Percentiles rank a stretch among this genome's conserved stretches.
Evolutionary conservation across 1,140 invertebrate species (phyloP).

Genomic region (Platyscapa corneri): DNA sequence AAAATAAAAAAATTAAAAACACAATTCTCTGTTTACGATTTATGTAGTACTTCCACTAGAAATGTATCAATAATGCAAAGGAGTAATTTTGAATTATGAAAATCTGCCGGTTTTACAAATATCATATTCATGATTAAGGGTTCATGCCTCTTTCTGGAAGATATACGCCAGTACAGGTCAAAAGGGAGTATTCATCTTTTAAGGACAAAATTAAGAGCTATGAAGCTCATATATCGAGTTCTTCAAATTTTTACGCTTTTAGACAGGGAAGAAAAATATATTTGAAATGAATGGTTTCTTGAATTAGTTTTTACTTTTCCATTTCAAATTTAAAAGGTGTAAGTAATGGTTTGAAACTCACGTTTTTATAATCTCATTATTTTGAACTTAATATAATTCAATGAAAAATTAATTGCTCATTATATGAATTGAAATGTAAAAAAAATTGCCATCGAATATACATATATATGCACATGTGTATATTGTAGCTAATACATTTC

Average conservation of each 20-base stretch:
- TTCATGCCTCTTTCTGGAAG: conserved; percentile 45
- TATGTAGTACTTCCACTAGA: not conserved
- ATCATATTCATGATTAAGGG: conserved; percentile 72
- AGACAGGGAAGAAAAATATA: not conserved
- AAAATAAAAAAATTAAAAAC: not conserved
- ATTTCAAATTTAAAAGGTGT: no score
- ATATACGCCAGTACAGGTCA: conserved; percentile 56
- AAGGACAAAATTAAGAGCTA: not conserved
- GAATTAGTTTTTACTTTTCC: no score
- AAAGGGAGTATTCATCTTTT: conserved; percentile 20
- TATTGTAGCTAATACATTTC: no score
- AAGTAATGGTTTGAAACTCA: no score
- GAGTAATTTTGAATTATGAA: conserved; percentile 74
- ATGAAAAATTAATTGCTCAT: no score
- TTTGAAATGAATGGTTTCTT: not conserved
- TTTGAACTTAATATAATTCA: no score
- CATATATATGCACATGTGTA: no score
- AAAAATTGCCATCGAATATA: no score
- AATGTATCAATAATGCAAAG: conserved; percentile 49
- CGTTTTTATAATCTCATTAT: no score
- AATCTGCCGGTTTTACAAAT: conserved; percentile 72
- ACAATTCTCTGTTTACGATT: not conserved
- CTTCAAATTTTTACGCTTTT: not conserved
- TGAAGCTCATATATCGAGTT: not conserved
- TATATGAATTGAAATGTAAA: no score